phyloP scores from a whole-genome alignment of 2,888 invertebrate genomes.

The Philereme vetulata region DNA sequence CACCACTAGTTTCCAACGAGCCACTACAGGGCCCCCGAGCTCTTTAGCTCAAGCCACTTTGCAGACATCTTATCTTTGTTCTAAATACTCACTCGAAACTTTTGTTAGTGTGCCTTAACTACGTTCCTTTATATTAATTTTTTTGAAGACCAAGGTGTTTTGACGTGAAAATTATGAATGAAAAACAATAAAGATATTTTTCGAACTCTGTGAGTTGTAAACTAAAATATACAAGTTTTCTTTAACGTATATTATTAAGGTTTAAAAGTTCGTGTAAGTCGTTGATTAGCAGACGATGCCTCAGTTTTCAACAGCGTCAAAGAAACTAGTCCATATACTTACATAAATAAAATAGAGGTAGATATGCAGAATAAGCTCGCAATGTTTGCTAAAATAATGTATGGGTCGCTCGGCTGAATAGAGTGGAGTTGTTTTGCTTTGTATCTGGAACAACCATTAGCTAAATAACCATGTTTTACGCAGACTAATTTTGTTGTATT shows the following conservation, averaged over 20 bases:
- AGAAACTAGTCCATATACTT: too few species aligned
- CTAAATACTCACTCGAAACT: constrained; percentile 50
- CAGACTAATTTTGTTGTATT: constrained; percentile 30
- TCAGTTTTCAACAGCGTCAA: too few species aligned
- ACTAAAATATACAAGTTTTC: too few species aligned
- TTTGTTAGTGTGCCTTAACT: constrained; percentile 40
- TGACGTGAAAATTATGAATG: too few species aligned
- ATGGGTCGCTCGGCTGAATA: constrained; percentile 33
- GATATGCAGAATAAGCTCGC: constrained; percentile 12
- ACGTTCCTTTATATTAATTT: constrained; percentile 21
- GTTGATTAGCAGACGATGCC: too few species aligned
- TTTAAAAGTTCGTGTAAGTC: too few species aligned
- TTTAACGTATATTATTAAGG: too few species aligned
- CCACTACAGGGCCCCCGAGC: constrained; percentile 37
- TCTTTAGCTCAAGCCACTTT: constrained; percentile 48
- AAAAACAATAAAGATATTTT: too few species aligned
- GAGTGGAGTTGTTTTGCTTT: constrained; percentile 38
- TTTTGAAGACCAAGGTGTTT: too few species aligned
- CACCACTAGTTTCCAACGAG: constrained; percentile 28
- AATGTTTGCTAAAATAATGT: constrained; percentile 41
- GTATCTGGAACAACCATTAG: constrained; percentile 34
- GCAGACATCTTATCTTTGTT: constrained; percentile 47
- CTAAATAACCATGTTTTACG: constrained; percentile 34
- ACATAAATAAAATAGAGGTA: constrained; percentile 11
- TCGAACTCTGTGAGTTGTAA: too few species aligned